Evolutionary conservation across 2,113 vertebrate genomes (phyloP).

Genomic region (Craseonycteris thonglongyai): DNA sequence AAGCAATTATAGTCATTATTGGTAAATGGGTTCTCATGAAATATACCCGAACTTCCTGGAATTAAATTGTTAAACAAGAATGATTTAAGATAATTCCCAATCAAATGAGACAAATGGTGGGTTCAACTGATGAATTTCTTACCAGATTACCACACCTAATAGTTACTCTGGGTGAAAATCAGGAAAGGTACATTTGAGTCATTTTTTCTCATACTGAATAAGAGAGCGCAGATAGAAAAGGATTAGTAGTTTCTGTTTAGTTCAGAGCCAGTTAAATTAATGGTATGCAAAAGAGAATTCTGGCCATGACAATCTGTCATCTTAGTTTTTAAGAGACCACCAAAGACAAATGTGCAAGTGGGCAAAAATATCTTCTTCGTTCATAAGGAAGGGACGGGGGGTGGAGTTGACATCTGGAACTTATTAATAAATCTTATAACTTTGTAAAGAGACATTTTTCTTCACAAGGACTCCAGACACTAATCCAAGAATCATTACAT

Average conservation of each 20-base stretch:
- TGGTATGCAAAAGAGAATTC: constrained; percentile 56
- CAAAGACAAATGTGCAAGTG: constrained; percentile 69
- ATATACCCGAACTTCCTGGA: constrained; percentile 59
- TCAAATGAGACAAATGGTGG: constrained; percentile 47
- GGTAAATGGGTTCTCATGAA: constrained; percentile 55
- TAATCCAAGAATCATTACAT: constrained; percentile 69
- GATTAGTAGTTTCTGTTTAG: constrained; percentile 51
- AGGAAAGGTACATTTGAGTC: constrained; percentile 41
- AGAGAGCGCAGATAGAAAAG: constrained; percentile 51
- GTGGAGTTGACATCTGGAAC: constrained; percentile 69
- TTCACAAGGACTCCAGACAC: constrained; percentile 51
- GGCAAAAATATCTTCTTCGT: constrained; percentile 68
- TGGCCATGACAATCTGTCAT: constrained; percentile 67
- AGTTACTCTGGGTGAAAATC: constrained; percentile 47
- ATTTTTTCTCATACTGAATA: constrained; percentile 67
- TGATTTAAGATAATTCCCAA: constrained; percentile 61
- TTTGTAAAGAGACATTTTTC: constrained; percentile 74
- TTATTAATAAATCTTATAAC: constrained; percentile 78
- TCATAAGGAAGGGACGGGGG: constrained; percentile 47
- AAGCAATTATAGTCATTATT: constrained; percentile 51
- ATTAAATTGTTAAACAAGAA: constrained; percentile 68
- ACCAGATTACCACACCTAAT: background rate
- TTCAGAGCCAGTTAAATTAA: constrained; percentile 72
- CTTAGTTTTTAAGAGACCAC: constrained; percentile 62
- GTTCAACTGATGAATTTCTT: background rate